Base-by-base conservation (phyloP, 1,140 invertebrate species). In the Papilio dardanus region DNA sequence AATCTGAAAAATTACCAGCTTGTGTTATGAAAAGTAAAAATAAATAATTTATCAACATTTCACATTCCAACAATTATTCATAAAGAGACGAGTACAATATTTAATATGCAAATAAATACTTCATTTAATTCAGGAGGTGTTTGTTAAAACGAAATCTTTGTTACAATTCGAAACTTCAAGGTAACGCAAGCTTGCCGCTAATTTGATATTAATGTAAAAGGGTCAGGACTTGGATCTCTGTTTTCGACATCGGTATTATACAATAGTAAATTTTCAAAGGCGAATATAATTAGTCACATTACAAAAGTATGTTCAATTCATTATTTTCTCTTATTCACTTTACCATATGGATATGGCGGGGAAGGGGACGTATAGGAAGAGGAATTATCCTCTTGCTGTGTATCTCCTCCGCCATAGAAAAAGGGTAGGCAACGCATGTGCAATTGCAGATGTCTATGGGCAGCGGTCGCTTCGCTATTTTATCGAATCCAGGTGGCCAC, bases 41-140 rank as follows among this genome's bases (percentile, higher is more conserved):
- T 19, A 21, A 50, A 50, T 50, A 50, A 19, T 50, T 19, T 21
- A 6, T 12, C 1, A 24, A 24, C 19, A 54, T 54, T 54, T 24
- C 19, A 54, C 10, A 54, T 54, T 24, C 19, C 19, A 5, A 21
- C 6, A 10, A 50, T 19, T 42, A 62, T 66, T 76, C 42, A 75
- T 69, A 69, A 28, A 21, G 46, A 12, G 40, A n/a, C n/a, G 54
- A 28, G 12, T 62, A 67, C 71, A 77, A 68, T 33, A 65, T 73
- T n/a, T 65, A 73, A 73, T 76, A 77, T 62, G 54, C 54, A 62
- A 62, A 62, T 62, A 28, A 62, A 62, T 62, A 62, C 54, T 62
- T 62, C 54, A 62, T 62, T 30, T 28, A 62, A 30, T 62, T 24
- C 14, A n/a, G 35, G 1, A 42, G 68, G 19, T 30, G 21, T 50